phyloP scores from a whole-genome alignment of 2,113 vertebrate genomes.

The Channa argus region DNA sequence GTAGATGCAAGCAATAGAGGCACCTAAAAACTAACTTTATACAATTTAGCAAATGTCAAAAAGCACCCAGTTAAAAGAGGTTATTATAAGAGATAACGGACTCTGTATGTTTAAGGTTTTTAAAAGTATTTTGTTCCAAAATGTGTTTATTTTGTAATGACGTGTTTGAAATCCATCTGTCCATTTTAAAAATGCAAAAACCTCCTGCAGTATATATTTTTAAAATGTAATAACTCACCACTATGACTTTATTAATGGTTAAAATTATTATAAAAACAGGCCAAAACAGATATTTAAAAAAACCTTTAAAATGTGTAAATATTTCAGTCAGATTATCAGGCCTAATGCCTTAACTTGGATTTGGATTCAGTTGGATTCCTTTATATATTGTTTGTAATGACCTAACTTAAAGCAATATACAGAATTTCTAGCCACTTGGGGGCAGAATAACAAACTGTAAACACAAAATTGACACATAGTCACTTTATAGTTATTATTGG shows the following conservation, averaged over 20 bases:
- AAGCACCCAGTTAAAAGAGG: conserved; percentile 12
- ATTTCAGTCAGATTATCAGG: too few relatives aligned
- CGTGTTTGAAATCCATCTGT: background rate
- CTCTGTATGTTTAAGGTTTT: background rate
- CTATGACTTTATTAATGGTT: background rate
- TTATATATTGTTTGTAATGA: too few relatives aligned
- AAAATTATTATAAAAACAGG: too few relatives aligned
- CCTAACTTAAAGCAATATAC: too few relatives aligned
- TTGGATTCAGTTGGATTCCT: too few relatives aligned
- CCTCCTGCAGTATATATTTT: background rate
- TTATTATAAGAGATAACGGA: background rate
- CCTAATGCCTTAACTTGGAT: too few relatives aligned
- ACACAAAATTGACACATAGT: too few relatives aligned
- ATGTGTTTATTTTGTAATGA: background rate
- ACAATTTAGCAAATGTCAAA: conserved; percentile 26
- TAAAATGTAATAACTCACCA: background rate
- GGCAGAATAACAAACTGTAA: too few relatives aligned
- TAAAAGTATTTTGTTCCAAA: conserved; percentile 30
- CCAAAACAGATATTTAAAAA: too few relatives aligned
- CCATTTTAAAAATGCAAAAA: conserved; percentile 7
- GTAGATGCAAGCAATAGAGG: background rate
- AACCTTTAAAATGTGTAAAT: too few relatives aligned
- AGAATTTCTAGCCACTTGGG: too few relatives aligned
- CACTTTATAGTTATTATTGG: too few relatives aligned
- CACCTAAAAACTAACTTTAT: background rate